Base-by-base conservation (phyloP, 2,797 vertebrate species). In the Microcaecilia unicolor region DNA sequence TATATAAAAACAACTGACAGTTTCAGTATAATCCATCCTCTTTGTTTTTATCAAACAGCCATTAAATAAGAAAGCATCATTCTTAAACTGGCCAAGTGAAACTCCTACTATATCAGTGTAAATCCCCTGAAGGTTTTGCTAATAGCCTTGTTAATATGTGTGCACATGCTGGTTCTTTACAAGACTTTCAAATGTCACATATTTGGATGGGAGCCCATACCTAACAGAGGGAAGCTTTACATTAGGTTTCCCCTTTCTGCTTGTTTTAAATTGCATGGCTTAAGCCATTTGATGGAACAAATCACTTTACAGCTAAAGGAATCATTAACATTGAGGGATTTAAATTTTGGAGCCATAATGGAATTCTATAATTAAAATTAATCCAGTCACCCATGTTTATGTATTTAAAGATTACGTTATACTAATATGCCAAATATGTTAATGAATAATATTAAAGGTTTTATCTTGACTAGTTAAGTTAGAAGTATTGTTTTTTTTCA, bases 21-120 rank as follows among this genome's bases (percentile, higher is more conserved):
- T 22, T 20, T 15, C 18, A 4, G 1, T 5, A 2, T 8, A 22
- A 7, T 55, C 76, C 71, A 73, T 68, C 54, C 56, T 45, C 31
- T 67, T n/a, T n/a, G n/a, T 69, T 52, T 23, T 63, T 70, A 72
- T 72, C 73, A 70, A 46, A 72, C 61, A 25, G 51, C 65, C 52
- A 32, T 56, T 67, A 63, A 76, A 74, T 72, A 70, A 61, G 68
- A 79, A 55, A 50, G 47, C 55, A 48, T 72, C 15, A 8, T 54
- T 58, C 54, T 53, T 40, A 33, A 25, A 42, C 50, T 23, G 53
- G 65, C 56, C 27, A 51, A 15, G 37, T 21, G 28, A 44, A 57
- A 55, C 23, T 57, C 58, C 8, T 14, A 6, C 33, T 18, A 31
- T 3, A 3, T 28, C 23, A 21, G 44, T 29, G 38, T 1, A 5